Conservation (phyloP, 2,888 invertebrate species). For the Aelia acuminata region DNA sequence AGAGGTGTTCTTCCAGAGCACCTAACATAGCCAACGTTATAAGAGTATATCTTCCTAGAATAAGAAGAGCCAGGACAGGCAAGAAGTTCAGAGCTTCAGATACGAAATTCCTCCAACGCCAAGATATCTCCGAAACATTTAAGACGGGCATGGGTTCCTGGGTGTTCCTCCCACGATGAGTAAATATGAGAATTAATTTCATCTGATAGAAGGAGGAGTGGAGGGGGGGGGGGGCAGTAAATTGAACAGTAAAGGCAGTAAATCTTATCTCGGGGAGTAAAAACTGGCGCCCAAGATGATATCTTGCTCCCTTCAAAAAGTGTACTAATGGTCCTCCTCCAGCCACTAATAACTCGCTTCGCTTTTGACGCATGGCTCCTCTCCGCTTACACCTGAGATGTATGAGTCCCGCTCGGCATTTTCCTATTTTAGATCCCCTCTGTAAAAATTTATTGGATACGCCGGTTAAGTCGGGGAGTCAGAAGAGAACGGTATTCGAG, state of each 20-base stretch:
- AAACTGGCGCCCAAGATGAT: constrained; percentile 44
- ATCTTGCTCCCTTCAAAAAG: constrained; percentile 28
- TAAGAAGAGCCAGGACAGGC: too few species aligned
- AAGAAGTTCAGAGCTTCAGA: too few species aligned
- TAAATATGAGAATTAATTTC: constrained; percentile 56
- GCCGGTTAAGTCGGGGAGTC: neutral
- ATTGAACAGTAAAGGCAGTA: constrained; percentile 47
- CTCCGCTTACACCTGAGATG: constrained; percentile 19
- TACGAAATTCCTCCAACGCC: neutral
- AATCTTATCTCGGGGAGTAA: constrained; percentile 50
- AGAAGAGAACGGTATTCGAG: neutral
- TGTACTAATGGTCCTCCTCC: constrained; percentile 38
- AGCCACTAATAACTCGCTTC: constrained; percentile 50
- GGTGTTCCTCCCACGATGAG: constrained; percentile 53
- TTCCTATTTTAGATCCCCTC: constrained; percentile 45
- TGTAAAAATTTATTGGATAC: constrained; percentile 40
- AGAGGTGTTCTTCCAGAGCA: too few species aligned
- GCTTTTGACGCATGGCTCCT: constrained; percentile 51
- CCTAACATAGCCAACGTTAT: too few species aligned
- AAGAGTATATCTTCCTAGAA: too few species aligned
- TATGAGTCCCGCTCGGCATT: constrained; percentile 32
- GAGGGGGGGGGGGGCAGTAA: constrained; percentile 17
- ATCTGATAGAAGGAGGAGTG: constrained; percentile 43
- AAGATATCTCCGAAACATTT: neutral
- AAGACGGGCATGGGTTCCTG: neutral